Percentiles rank a stretch among this genome's conserved stretches.
Conservation (phyloP, 1,140 invertebrate genomes). For the Mycetomoellerius zeteki region DNA sequence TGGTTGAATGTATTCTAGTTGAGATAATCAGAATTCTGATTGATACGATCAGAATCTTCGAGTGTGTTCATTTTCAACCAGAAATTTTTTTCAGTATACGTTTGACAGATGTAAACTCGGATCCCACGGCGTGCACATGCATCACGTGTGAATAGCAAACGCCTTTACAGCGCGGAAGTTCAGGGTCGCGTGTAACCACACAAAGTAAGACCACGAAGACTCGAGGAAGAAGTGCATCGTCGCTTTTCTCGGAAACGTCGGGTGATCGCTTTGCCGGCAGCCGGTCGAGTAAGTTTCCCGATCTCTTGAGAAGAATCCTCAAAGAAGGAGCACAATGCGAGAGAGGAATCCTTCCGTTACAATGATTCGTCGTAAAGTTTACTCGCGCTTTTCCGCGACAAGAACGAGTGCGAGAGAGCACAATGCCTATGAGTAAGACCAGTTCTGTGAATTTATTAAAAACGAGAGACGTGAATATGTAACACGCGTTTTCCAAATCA, state of each 20-base stretch:
- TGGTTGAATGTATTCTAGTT: too few species aligned
- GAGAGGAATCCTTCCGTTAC: neutral
- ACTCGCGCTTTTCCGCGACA: neutral
- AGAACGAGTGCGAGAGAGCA: neutral
- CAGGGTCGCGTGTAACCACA: constrained; percentile 22
- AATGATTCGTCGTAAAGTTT: neutral
- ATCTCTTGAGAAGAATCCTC: constrained; percentile 19
- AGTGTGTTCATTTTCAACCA: too few species aligned
- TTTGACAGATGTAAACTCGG: constrained; percentile 16
- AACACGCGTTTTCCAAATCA: neutral
- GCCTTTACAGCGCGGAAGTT: neutral
- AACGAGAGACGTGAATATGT: neutral
- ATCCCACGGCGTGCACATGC: neutral
- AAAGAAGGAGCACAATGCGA: neutral
- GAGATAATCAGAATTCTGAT: too few species aligned
- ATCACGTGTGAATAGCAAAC: neutral
- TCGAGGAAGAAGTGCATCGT: constrained; percentile 13
- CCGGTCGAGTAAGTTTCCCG: constrained; percentile 67
- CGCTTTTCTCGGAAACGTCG: constrained; percentile 55
- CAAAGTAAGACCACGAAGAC: neutral
- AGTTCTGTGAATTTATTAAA: neutral
- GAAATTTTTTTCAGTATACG: neutral
- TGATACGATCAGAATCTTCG: too few species aligned
- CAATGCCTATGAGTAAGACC: neutral
- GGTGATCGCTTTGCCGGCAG: constrained; percentile 16